Evolutionary conservation across 2,797 vertebrate genomes (phyloP).

Genomic region (Betta splendens): DNA sequence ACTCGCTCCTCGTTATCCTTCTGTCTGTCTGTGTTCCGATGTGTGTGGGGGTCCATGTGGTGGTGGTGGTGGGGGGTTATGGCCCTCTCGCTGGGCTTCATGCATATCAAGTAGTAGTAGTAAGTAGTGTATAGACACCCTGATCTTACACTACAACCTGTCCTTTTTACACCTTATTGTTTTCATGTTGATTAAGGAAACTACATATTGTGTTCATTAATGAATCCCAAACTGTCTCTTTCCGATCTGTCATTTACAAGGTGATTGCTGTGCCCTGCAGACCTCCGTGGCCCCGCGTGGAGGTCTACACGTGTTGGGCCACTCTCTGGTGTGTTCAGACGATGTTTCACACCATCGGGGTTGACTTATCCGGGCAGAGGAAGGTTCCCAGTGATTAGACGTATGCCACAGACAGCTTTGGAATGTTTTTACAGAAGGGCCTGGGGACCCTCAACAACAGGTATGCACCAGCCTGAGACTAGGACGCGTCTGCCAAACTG

Average conservation of each 20-base stretch:
- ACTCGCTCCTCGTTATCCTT: conserved; percentile 61
- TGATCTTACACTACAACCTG: too few species aligned
- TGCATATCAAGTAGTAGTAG: conserved; percentile 53
- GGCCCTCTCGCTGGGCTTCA: conserved; percentile 57
- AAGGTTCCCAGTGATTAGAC: conserved; percentile 69
- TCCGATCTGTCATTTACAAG: conserved; percentile 68
- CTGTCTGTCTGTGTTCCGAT: conserved; percentile 56
- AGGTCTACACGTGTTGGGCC: conserved; percentile 73
- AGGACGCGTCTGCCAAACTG: neutral
- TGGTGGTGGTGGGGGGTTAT: conserved; percentile 57
- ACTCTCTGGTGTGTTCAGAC: conserved; percentile 65
- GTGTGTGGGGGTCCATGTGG: conserved; percentile 50
- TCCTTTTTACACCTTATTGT: too few species aligned
- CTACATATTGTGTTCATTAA: too few species aligned
- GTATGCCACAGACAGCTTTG: conserved; percentile 62
- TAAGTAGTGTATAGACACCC: conserved; percentile 52
- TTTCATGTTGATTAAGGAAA: too few species aligned
- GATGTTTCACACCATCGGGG: conserved; percentile 76
- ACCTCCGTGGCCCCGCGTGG: conserved; percentile 54
- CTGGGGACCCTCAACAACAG: conserved; percentile 48
- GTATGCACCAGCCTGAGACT: conserved; percentile 25
- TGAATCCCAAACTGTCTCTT: conserved; percentile 35
- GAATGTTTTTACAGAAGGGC: conserved; percentile 74
- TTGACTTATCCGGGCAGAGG: conserved; percentile 72
- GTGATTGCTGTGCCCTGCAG: conserved; percentile 59